Evolutionary conservation across 2,797 vertebrate species (phyloP), one percentile per base, ranked within the genome.

Genomic region (Microchirus variegatus): DNA sequence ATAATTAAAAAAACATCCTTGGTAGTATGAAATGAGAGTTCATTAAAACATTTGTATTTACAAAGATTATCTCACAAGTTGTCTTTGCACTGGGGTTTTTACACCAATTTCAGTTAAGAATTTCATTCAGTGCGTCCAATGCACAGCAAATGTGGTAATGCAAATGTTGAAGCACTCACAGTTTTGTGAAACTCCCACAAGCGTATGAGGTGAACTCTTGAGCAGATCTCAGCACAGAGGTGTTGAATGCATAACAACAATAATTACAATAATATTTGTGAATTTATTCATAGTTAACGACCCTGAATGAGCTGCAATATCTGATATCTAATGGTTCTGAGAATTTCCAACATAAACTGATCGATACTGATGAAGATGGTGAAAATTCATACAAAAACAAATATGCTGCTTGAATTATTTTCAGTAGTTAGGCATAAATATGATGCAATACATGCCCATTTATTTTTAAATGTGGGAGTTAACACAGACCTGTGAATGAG

Each of bases 31-130:
- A 65, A 77, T 59, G 31, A 3, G 0, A 69, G 49, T 53, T 66
- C 61, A 55, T 75, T 77, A 65, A 58, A 51, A 80, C 67, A 78
- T 85, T 76, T 59, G 51, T 67, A 82, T 78, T 78, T 78, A 74
- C 77, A 77, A 66, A 42, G 57, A 75, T 82, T 83, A 62, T 77
- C 64, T 69, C 35, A 52, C 48, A 44, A 77, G 75, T 47, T 63
- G 69, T 75, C 62, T 74, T 59, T 68, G 56, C n/a, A 9, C 59
- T 61, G 45, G 22, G 19, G 8, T 53, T 75, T 78, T 77, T 57
- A 70, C 47, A 70, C 50, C 66, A 73, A 70, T 83, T 76, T 75
- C 70, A 61, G 64, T 80, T 72, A 55, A 77, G 47, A 56, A 64
- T 82, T 76, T 81, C 46, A 78, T 43, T 75, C 65, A 50, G 40